Base-by-base conservation (phyloP, 1,140 invertebrate genomes). In the Temnothorax curvispinosus region DNA sequence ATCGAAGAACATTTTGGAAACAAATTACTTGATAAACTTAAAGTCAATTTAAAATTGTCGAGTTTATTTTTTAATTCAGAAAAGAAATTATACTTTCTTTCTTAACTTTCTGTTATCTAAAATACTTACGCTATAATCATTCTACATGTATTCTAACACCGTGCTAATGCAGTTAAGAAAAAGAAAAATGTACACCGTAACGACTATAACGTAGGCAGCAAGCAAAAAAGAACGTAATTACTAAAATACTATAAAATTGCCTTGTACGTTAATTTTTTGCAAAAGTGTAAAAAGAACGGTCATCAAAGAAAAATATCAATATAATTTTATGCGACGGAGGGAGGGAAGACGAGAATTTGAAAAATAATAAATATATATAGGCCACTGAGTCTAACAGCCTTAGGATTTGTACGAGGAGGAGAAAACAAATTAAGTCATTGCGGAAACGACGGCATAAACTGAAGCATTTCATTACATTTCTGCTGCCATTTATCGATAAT, bases 391-490 rank as follows among this genome's bases (percentile, higher is more conserved):
- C 44, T 78, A 71, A 69, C 56, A 38, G 13, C 13, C 0, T 81
- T 81, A 69, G 35, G 35, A 81, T 81, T 80, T 69, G 62, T 54
- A 54, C 13, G 5, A 4, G 64, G 38, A 54, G 9, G 18, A n/a
- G 9, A 67, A 80, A 81, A 81, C 47, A 50, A 71, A 71, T 81
- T 81, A 81, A 81, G 62, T 18, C 2, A 15, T 47, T n/a, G 77
- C 9, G 62, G 64, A 81, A 81, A 69, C n/a, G 58, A 15, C 9
- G 38, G 77, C 47, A 65, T 47, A 62, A 78, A 65, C 27, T 35
- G 62, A 67, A 80, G 77, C 77, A 54, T 81, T 81, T 81, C 62
- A 81, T 81, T 81, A 41, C 47, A 81, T 80, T 81, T 64, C 76
- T 54, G 32, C 32, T 67, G 47, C 32, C 64, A 8, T 71, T 80